Evolutionary conservation across 2,797 vertebrate species (phyloP).

Genomic region (Lagodon rhomboides): DNA sequence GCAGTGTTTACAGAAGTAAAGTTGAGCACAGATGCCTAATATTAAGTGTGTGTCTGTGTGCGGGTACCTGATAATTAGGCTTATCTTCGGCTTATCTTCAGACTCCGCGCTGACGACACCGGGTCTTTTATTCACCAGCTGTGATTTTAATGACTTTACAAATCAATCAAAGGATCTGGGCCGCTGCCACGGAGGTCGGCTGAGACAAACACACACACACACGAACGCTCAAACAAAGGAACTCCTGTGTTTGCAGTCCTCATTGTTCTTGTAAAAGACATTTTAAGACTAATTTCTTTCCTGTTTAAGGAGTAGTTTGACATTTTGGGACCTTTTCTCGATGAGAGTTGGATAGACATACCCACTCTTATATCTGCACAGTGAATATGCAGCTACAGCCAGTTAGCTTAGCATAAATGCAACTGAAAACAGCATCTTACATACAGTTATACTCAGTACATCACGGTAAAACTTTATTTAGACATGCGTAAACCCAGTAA

Average conservation of each 20-base stretch:
- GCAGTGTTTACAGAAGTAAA: conserved; percentile 33
- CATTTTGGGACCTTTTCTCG: background rate
- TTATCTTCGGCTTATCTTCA: conserved; percentile 56
- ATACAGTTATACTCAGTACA: no score
- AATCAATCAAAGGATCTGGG: conserved; percentile 69
- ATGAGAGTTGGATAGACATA: background rate
- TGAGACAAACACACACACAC: conserved; percentile 17
- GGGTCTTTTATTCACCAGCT: conserved; percentile 50
- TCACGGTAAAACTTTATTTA: no score
- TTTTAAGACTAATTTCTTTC: background rate
- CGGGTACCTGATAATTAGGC: conserved; percentile 56
- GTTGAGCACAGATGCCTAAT: conserved; percentile 38
- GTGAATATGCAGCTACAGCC: background rate
- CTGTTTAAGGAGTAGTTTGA: background rate
- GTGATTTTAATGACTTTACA: conserved; percentile 72
- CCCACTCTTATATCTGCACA: background rate
- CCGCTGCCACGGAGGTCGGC: conserved; percentile 62
- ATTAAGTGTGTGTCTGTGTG: conserved; percentile 28
- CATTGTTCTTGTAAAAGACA: conserved; percentile 27
- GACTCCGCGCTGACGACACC: conserved; percentile 47
- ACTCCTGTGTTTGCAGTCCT: conserved; percentile 17
- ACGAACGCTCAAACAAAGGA: conserved; percentile 17
- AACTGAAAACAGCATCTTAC: no score
- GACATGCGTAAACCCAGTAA: no score
- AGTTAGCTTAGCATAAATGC: no score